Base-by-base conservation (phyloP, 2,113 vertebrate genomes). In the Coracopsis vasa region DNA sequence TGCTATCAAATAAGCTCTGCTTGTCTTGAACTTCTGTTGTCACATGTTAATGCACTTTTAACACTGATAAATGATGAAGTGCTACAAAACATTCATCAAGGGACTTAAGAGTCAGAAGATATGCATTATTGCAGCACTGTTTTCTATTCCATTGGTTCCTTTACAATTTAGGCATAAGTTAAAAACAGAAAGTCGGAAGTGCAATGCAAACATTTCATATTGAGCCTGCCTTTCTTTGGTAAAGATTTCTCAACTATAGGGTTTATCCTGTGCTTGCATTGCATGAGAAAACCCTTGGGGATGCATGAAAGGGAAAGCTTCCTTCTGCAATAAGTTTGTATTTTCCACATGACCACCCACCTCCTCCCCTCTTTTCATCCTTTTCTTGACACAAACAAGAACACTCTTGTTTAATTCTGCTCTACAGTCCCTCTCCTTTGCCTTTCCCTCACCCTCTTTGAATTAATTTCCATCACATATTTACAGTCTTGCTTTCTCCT, bases 1-100 rank as follows among this genome's bases (percentile, higher is more conserved):
- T 97, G 95, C 97, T 96, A 94, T 94, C 91, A 94, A 97, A 95
- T 93, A 97, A 97, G 93, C 86, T 88, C 88, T 94, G 92, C 87
- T 97, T 83, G 87, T 94, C 96, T 92, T 75, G 91, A 97, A 96
- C 97, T 92, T 92, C 90, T 62, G 73, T 67, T 94, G 92, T 96
- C 93, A 96, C 64, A 94, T 69, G 92, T 77, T 96, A 98, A 94
- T 92, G 87, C 66, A 87, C 84, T 98, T 96, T 94, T 92, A 98
- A 92, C 94, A 96, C 61, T 96, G 95, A 97, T 86, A 97, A 96
- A 97, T 89, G 93, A 97, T 94, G 87, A 94, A 94, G 85, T 90
- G 93, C 84, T 83, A 92, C 54, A 96, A 94, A 96, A 97, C 87
- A 97, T 89, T 96, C 92, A 93, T 96, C 94, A 96, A 95, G 92